Conservation (phyloP, 1,140 invertebrate species). For the Parapsyche elsis region DNA sequence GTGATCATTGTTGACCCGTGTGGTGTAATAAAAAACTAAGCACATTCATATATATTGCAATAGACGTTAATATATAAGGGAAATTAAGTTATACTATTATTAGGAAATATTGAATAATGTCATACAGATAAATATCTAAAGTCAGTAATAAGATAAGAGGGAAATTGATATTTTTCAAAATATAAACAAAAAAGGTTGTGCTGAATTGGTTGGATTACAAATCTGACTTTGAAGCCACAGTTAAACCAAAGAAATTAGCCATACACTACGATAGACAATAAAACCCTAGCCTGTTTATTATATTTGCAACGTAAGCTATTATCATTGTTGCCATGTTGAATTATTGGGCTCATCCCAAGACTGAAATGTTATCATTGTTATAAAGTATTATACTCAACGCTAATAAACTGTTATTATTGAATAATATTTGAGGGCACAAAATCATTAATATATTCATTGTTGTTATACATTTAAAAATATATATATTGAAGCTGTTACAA, state of each 20-base stretch:
- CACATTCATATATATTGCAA: too few species aligned
- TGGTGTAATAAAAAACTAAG: not conserved
- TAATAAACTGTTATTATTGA: conserved; percentile 42
- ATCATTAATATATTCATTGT: conserved; percentile 40
- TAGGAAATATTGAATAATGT: too few species aligned
- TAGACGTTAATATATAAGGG: too few species aligned
- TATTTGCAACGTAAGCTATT: conserved; percentile 47
- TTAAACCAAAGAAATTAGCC: conserved; percentile 55
- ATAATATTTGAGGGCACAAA: conserved; percentile 53
- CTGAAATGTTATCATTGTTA: conserved; percentile 56
- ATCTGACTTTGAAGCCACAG: conserved; percentile 31
- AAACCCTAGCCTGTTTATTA: conserved; percentile 46
- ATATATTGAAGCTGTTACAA: conserved; percentile 9
- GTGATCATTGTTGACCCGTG: not conserved
- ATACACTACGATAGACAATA: conserved; percentile 55
- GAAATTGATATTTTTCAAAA: not conserved
- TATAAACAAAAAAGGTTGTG: conserved; percentile 28
- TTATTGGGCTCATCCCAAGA: conserved; percentile 52
- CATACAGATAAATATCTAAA: not conserved
- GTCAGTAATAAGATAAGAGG: not conserved
- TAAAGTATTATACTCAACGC: conserved; percentile 39
- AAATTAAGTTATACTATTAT: too few species aligned
- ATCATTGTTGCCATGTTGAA: conserved; percentile 50
- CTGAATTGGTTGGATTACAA: too few species aligned
- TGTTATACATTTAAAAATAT: conserved; percentile 27